Evolutionary conservation across 2,888 invertebrate genomes (phyloP), one percentile per base, ranked within the genome.

Genomic region (Conops quadrifasciatus): DNA sequence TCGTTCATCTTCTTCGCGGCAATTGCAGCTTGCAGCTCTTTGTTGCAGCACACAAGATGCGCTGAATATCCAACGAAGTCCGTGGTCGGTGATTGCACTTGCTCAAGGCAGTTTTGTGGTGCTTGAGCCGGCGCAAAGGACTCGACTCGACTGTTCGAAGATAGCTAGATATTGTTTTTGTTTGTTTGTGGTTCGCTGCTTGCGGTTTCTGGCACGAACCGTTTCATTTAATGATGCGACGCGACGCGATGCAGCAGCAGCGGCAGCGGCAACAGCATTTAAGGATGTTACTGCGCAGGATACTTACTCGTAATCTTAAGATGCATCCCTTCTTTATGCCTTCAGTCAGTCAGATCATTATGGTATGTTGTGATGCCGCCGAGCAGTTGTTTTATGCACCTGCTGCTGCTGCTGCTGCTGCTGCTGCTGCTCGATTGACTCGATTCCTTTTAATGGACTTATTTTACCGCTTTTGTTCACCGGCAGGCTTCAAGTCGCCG

Each of bases 1-100:
- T 65, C 60, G 63, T 47, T 51, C 69, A 60, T 71, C 71, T 53
- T 45, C 59, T 71, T 3, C 49, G 62, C 59, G 68, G 75, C 73
- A 73, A 74, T 74, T 75, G 75, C 75, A 75, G 75, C 75, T 75
- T 75, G 74, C 75, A 64, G 69, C 47, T 72, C 56, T 51, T 15
- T 24, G 49, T 49, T 19, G 51, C 28, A 28, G 9, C 65, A 2
- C 63, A 26, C 1, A n/a, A n/a, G n/a, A 47, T 45, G 51, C 21
- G 4, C 36, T 7, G 9, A 9, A 36, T 36, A 36, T 28, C 30
- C n/a, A 36, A 28, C 53, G 51, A 19, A 51, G 53, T n/a, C 13
- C 60, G n/a, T n/a, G n/a, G n/a, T n/a, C 49, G 67, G 24, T 58
- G 59, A 60, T 47, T 67, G 59, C 67, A 67, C 59, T 67, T 59